Base-by-base conservation (phyloP, 1,140 invertebrate genomes). In the Episyrphus balteatus region DNA sequence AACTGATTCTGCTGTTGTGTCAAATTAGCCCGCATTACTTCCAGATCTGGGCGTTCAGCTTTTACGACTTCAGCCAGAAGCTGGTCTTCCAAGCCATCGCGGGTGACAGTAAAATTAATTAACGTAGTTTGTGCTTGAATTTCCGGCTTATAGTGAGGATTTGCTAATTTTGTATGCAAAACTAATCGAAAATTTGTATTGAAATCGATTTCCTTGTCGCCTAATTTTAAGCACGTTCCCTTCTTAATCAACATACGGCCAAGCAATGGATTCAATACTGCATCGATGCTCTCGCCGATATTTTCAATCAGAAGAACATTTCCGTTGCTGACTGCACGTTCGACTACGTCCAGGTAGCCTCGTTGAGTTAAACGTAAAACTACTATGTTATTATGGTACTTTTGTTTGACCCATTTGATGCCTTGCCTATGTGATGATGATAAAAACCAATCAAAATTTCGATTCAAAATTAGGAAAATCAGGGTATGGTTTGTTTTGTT, bases 101-200 rank as follows among this genome's bases (percentile, higher is more conserved):
- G 79, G 0, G 92, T 97, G 0, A 98, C 92, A 26, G 92, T 94
- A 60, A 95, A 96, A 66, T 95, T 94, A 44, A 96, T 94, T 5
- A 96, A 72, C 3, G 92, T 95, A 14, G 88, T 89, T 70, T 96
- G 92, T 1, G 92, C 92, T 69, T 97, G 92, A 79, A 96, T 89
- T 72, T 97, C 92, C 1, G 92, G 92, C 62, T 93, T 92, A 61
- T 95, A 97, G 69, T 95, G 92, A 6, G 92, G 92, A 73, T 95
- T 96, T 1, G 86, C 90, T 37, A 96, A 63, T 72, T 96, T 96
- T 1, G 92, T 95, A 58, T 96, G 92, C 1, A 96, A 66, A 50
- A 95, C 86, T 1, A 96, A 71, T 14, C 81, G 75, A 68, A 96
- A 97, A 30, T 76, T 75, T 1, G 76, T 74, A 71, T 91, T 80